Base-by-base conservation (phyloP, 1,140 invertebrate species). In the Eciton burchellii region DNA sequence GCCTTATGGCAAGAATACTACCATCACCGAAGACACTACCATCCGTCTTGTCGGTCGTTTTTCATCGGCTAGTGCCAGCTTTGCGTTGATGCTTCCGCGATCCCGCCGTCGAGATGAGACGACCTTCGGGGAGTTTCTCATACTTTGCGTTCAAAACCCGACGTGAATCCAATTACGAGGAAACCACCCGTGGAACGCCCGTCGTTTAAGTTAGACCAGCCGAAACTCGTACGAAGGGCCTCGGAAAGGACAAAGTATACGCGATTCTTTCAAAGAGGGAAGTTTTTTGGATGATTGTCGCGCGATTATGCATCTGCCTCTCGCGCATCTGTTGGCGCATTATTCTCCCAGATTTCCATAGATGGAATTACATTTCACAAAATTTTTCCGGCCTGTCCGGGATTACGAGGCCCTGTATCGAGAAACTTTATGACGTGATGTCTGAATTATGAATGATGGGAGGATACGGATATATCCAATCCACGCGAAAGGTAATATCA, bases 11-110 rank as follows among this genome's bases (percentile, higher is more conserved):
- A 79, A 60, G 45, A 45, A 77, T 74, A 59, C 59, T 59, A 56
- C 65, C 35, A 63, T 54, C n/a, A 54, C 41, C 74, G 83, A 90
- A 83, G 72, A 63, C 54, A 84, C 77, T 83, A 89, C 86, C 86
- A 92, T 92, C 84, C 85, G 88, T 91, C 91, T 92, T 92, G 71
- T 71, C 85, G 70, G 11, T 87, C 87, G 86, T 89, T 88, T 91
- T 92, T 90, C 84, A 85, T 88, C 85, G 71, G 57, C 19, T 35
- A 62, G 45, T 74, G 21, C 79, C 26, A 49, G 29, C 24, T 49
- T 16, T 35, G 35, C 35, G 56, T 49, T 86, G 72, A 83, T 83
- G 72, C 52, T 60, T 62, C 21, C 21, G 35, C 56, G 47, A 47
- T 60, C 76, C 82, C 45, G 16, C 54, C n/a, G 54, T 11, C 70